Percentiles rank a stretch among this genome's conserved stretches.
phyloP scores from a whole-genome alignment of 2,797 vertebrate species.

The Simalia tracyae region DNA sequence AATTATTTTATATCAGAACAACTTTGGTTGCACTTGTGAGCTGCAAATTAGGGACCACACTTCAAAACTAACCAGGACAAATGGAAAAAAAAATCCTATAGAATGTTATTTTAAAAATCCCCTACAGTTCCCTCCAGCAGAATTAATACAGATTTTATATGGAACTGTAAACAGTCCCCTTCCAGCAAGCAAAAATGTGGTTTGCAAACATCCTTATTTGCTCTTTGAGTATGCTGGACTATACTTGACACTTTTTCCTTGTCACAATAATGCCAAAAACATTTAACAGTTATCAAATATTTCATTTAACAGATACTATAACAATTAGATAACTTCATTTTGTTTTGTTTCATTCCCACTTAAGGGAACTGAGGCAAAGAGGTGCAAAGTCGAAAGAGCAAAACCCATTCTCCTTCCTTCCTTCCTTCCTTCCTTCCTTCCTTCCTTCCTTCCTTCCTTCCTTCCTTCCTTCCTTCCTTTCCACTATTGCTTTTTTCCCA shows the following conservation, averaged over 20 bases:
- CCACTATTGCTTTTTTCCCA: conserved; percentile 62
- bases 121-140: background rate
- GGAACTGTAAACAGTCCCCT: background rate
- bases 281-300: background rate
- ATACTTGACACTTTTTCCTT: background rate
- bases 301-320: background rate
- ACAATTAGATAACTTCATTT: background rate
- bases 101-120: background rate
- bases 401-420: background rate
- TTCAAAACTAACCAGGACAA: background rate
- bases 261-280: background rate
- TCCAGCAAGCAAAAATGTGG: background rate
- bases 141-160: background rate
- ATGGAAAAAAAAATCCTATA: background rate
- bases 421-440: background rate
- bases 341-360: conserved; percentile 21
- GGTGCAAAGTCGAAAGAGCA: background rate
- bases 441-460: background rate
- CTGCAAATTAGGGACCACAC: background rate
- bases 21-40: background rate
- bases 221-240: background rate
- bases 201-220: background rate
- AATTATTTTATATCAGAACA: background rate
- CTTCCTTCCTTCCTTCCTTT: conserved; percentile 32
- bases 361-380: conserved; percentile 34